Evolutionary conservation across 2,797 vertebrate species (phyloP).

Genomic region (Microcaecilia unicolor): DNA sequence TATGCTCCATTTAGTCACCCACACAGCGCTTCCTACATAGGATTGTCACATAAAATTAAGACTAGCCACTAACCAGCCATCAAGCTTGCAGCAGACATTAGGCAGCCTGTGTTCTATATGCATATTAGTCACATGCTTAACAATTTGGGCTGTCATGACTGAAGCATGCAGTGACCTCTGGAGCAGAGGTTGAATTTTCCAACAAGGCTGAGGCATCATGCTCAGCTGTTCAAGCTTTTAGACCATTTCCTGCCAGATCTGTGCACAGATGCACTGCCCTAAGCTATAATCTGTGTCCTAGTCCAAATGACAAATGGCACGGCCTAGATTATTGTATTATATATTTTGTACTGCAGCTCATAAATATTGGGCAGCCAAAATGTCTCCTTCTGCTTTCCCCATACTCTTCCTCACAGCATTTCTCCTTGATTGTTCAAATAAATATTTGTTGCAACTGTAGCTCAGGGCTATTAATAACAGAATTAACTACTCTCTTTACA

Average conservation of each 20-base stretch:
- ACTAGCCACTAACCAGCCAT: slow-evolving; percentile 64
- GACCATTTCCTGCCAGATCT: slow-evolving; percentile 82
- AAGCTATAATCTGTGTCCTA: slow-evolving; percentile 92
- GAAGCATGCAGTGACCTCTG: slow-evolving; percentile 67
- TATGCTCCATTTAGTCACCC: slow-evolving; percentile 87
- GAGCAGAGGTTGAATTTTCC: slow-evolving; percentile 77
- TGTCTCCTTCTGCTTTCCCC: slow-evolving; percentile 55
- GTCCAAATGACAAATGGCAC: slow-evolving; percentile 92
- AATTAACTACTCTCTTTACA: slow-evolving; percentile 38
- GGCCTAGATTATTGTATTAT: slow-evolving; percentile 94
- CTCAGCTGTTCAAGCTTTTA: slow-evolving; percentile 92
- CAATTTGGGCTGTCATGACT: slow-evolving; percentile 70
- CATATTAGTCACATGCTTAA: slow-evolving; percentile 65
- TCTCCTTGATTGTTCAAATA: slow-evolving; percentile 64
- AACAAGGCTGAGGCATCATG: slow-evolving; percentile 52
- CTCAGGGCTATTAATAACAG: slow-evolving; percentile 41
- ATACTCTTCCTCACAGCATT: slow-evolving; percentile 50
- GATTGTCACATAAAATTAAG: slow-evolving; percentile 70
- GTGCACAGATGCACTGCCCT: slow-evolving; percentile 95
- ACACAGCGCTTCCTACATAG: slow-evolving; percentile 59
- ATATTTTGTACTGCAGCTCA: slow-evolving; percentile 95
- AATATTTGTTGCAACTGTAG: slow-evolving; percentile 57
- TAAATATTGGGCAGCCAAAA: slow-evolving; percentile 64
- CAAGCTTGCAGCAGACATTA: slow-evolving; percentile 56
- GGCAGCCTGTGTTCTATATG: slow-evolving; percentile 58